A percentile compares a stretch with the other conserved stretches of the same genome.
phyloP scores from a whole-genome alignment of 1,140 invertebrate genomes.

The Nylanderia fulva region DNA sequence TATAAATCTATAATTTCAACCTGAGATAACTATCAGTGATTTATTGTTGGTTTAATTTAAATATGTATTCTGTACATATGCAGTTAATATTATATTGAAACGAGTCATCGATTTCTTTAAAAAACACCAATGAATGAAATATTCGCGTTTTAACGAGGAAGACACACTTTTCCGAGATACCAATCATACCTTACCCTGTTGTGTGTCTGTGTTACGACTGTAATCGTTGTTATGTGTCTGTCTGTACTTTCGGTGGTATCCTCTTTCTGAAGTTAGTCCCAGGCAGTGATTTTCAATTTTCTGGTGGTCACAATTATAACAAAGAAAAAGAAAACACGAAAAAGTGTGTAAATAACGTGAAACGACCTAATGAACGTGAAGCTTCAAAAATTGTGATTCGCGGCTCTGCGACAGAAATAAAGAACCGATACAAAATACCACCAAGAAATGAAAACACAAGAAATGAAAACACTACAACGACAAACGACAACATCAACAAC shows the following conservation, averaged over 20 bases:
- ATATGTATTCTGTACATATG: neutral
- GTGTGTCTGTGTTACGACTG: conserved; percentile 31
- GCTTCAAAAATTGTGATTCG: conserved; percentile 30
- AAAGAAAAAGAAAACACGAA: conserved; percentile 29
- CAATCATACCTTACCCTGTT: conserved; percentile 21
- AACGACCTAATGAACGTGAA: conserved; percentile 8
- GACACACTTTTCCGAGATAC: conserved; percentile 17
- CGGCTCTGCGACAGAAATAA: conserved; percentile 9
- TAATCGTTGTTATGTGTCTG: conserved; percentile 83
- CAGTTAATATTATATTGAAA: neutral
- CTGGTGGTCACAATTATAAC: conserved; percentile 66
- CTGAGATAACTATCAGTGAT: neutral
- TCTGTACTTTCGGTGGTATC: conserved; percentile 78
- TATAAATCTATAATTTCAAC: conserved; percentile 4
- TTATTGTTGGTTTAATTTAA: neutral
- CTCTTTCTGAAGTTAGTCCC: conserved; percentile 81
- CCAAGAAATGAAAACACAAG: conserved; percentile 70
- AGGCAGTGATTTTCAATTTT: conserved; percentile 75
- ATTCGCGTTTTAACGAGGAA: conserved; percentile 22
- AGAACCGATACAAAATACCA: conserved; percentile 59
- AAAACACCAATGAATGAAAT: neutral
- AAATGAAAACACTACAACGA: conserved; percentile 69
- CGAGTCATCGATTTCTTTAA: conserved; percentile 13
- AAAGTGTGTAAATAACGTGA: conserved; percentile 18
- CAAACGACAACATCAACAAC: conserved; percentile 66